phyloP scores from a whole-genome alignment of 1,140 invertebrate genomes.

The Drosophila mauritiana region DNA sequence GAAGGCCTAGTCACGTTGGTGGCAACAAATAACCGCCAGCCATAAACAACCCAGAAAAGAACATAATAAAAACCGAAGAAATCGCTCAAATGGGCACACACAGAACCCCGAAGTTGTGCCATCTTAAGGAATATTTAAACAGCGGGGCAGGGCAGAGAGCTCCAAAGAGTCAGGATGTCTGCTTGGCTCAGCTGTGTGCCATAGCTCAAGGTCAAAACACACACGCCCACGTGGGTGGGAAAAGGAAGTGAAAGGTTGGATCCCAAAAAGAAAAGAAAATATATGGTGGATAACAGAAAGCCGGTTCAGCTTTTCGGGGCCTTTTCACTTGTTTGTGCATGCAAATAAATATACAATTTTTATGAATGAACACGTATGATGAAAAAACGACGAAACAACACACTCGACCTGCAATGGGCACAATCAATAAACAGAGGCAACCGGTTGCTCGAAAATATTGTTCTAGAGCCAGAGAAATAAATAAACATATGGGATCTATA shows the following conservation, averaged over 20 bases:
- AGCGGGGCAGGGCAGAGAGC: constrained; percentile 19
- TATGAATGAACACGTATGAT: constrained; percentile 83
- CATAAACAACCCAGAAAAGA: constrained; percentile 37
- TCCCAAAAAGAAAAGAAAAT: neutral
- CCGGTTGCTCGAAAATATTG: neutral
- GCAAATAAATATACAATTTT: constrained; percentile 83
- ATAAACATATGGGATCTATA: neutral
- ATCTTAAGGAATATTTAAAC: constrained; percentile 79
- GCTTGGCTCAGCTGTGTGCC: constrained; percentile 42
- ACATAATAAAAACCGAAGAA: constrained; percentile 39
- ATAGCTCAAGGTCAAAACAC: constrained; percentile 69
- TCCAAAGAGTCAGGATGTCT: constrained; percentile 21
- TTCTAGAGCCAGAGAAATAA: neutral
- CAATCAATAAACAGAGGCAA: constrained; percentile 17
- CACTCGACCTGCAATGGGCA: constrained; percentile 52
- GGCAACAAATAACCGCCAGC: constrained; percentile 72
- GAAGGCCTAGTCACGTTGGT: constrained; percentile 62
- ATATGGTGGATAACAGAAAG: neutral
- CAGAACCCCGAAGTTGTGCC: constrained; percentile 5
- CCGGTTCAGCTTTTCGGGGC: constrained; percentile 35
- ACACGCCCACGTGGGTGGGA: constrained; percentile 6
- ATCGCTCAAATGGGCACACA: constrained; percentile 38
- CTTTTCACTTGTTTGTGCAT: constrained; percentile 56
- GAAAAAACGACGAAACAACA: constrained; percentile 59
- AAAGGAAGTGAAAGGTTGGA: constrained; percentile 6